These are phyloP conservation scores for Odontesthes bonariensis DNA, from an alignment of 2,113 vertebrate genomes.

Conservation along the genomic window DNA sequence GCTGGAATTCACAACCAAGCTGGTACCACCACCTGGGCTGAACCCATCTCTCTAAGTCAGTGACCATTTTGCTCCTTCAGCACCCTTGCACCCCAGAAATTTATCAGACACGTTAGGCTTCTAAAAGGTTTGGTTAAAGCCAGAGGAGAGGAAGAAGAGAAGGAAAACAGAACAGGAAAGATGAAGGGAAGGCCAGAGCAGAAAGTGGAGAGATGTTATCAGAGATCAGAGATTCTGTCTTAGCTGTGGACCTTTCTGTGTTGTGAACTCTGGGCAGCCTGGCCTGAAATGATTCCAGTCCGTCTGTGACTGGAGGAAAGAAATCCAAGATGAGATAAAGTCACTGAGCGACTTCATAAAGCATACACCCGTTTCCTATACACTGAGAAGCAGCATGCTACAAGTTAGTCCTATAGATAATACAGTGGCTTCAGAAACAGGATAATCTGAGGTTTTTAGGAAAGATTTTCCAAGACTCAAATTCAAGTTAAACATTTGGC, in stretches of 20 bases:
- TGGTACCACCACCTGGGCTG: conserved; percentile 17
- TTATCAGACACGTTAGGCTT: conserved; percentile 44
- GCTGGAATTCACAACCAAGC: conserved; percentile 32
- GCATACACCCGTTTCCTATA: conserved; percentile 52
- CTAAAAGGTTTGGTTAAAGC: conserved; percentile 44
- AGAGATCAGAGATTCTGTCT: conserved; percentile 71
- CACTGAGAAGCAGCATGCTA: conserved; percentile 32
- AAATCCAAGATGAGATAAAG: conserved; percentile 67
- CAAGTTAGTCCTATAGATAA: conserved; percentile 28
- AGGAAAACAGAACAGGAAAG: conserved; percentile 49
- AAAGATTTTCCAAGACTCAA: conserved; percentile 19
- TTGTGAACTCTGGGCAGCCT: conserved; percentile 68
- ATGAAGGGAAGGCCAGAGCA: conserved; percentile 62
- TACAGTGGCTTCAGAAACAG: conserved; percentile 26
- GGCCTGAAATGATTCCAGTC: conserved; percentile 73
- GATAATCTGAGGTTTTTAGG: conserved; percentile 10
- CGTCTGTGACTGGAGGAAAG: conserved; percentile 57
- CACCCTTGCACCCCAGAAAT: conserved; percentile 35
- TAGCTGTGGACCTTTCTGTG: conserved; percentile 57
- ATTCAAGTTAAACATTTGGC: background rate
- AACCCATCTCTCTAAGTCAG: conserved; percentile 24
- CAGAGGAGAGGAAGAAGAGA: conserved; percentile 41
- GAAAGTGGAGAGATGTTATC: conserved; percentile 74
- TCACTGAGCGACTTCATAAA: conserved; percentile 59
- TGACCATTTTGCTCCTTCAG: conserved; percentile 6